Evolutionary conservation across 1,140 invertebrate species (phyloP), one percentile per base, ranked within the genome.

Genomic region (Polypedilum vanderplanki): DNA sequence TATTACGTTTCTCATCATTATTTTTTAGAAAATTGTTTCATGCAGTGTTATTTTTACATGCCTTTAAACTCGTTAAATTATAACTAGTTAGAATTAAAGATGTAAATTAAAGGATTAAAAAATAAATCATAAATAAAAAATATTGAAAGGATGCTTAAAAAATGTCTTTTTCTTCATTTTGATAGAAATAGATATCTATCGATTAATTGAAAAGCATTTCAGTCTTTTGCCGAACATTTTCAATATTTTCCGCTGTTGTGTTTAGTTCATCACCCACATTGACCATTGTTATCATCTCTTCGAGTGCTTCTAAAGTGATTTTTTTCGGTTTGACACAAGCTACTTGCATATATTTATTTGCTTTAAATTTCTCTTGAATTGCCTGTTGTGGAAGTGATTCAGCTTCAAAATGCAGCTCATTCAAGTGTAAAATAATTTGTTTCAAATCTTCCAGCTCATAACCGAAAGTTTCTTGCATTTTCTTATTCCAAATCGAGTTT

Each of bases 311-410:
- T 46, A 78, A 76, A 64, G 64, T 76, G 20, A 83, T 57, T 75
- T 79, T 77, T 40, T 79, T 75, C 10, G 77, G 33, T 57, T 78
- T 77, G 18, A 81, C 79, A 17, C 46, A 75, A 17, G 81, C 76
- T 3, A 81, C 80, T 75, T 80, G 77, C 75, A 79, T 79, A 75
- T 79, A 81, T 77, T 80, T 82, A 20, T 85, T 86, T 76, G 83
- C 85, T 83, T 89, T 93, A 82, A 94, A 95, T 84, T 95, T 95
- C 78, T 94, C 92, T 74, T 88, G 85, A 76, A 96, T 91, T 3
- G 94, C 93, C 80, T 93, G 90, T 79, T 96, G 93, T 64, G 87
- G 86, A 73, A 89, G 84, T 41, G 83, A 85, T 10, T 85, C 79
- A 3, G 93, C 90, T 77, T 88, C 86, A 9, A 81, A 81, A 80